Conservation (phyloP, 2,113 vertebrate genomes). For the Entosphenus tridentatus region DNA sequence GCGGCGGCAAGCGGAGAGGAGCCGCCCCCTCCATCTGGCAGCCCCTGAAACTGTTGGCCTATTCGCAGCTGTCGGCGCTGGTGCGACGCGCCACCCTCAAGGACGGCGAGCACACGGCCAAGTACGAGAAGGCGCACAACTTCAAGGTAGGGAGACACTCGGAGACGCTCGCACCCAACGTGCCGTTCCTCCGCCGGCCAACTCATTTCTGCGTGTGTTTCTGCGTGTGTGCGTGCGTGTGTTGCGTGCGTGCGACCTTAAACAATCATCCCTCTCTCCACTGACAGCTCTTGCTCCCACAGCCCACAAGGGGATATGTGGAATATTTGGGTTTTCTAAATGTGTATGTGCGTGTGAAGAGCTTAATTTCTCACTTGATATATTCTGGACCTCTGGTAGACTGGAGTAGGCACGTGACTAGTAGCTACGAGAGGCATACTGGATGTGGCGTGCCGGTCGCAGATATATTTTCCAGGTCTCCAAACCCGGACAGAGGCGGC, state of each 20-base stretch:
- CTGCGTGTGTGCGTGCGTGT: neutral
- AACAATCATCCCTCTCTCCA: too few relatives aligned
- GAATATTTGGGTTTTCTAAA: conserved; percentile 1
- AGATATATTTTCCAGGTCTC: too few relatives aligned
- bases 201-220: neutral
- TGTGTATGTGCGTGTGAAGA: neutral
- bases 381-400: too few relatives aligned
- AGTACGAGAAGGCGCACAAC: conserved; percentile 97
- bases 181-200: neutral
- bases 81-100: conserved; percentile 88
- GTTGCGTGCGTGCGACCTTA: neutral
- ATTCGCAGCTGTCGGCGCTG: conserved; percentile 94
- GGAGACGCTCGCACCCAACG: neutral
- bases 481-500: too few relatives aligned
- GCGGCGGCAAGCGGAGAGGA: neutral
- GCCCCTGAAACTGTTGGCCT: conserved; percentile 96
- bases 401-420: too few relatives aligned
- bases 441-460: too few relatives aligned
- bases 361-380: too few relatives aligned
- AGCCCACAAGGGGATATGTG: neutral
- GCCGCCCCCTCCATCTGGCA: conserved; percentile 50
- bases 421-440: too few relatives aligned
- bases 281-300: too few relatives aligned
- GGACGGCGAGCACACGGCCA: conserved; percentile 71
- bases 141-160: conserved; percentile 64